phyloP scores from a whole-genome alignment of 2,797 vertebrate genomes.

The Lutjanus argentimaculatus region DNA sequence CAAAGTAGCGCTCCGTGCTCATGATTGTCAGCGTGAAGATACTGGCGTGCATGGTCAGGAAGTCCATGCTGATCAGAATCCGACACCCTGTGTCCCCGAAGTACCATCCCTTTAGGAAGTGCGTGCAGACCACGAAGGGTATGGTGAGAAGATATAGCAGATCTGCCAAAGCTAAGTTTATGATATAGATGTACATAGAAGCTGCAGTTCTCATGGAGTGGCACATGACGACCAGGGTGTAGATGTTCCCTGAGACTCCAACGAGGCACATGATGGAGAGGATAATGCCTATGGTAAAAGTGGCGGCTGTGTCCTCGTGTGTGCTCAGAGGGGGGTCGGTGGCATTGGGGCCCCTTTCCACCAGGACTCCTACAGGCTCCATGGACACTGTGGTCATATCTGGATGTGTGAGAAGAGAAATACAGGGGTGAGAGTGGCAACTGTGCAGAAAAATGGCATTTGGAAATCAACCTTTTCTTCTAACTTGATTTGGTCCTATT shows the following conservation, averaged over 20 bases:
- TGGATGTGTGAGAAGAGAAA: conserved; percentile 43
- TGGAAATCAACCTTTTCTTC: neutral
- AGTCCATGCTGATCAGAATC: conserved; percentile 93
- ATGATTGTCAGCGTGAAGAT: conserved; percentile 95
- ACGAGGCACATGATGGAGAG: conserved; percentile 92
- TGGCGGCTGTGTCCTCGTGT: conserved; percentile 88
- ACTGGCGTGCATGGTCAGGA: conserved; percentile 96
- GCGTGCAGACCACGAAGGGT: conserved; percentile 93
- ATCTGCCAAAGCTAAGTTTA: conserved; percentile 93
- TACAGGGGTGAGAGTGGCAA: neutral
- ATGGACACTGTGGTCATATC: conserved; percentile 82
- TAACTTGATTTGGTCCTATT: neutral
- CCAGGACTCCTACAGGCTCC: conserved; percentile 76
- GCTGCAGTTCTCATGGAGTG: conserved; percentile 92
- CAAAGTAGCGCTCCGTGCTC: conserved; percentile 95
- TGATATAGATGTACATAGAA: conserved; percentile 96
- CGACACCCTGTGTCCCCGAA: conserved; percentile 92
- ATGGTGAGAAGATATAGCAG: conserved; percentile 94
- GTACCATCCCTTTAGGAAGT: conserved; percentile 93
- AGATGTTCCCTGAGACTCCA: conserved; percentile 92
- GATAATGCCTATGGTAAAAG: conserved; percentile 89
- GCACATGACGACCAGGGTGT: conserved; percentile 95
- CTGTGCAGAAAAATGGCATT: neutral
- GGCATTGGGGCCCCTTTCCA: conserved; percentile 80
- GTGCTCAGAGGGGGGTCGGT: conserved; percentile 70